Percentiles rank a stretch among this genome's conserved stretches.
These are phyloP conservation scores for Philereme vetulata DNA, from an alignment of 2,888 invertebrate species.

Conservation along the genomic window DNA sequence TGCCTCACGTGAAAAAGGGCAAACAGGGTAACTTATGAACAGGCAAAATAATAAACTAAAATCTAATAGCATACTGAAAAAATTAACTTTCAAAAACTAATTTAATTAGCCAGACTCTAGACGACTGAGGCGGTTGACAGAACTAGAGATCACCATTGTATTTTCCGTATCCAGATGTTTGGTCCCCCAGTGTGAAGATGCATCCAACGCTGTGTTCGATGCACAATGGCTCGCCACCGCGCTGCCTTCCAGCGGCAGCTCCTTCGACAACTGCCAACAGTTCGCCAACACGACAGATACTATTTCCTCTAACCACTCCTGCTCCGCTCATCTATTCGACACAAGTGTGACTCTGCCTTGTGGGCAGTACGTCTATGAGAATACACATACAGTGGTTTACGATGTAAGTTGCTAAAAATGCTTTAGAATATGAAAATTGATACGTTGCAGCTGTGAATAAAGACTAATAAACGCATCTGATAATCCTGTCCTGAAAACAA, in stretches of 20 bases:
- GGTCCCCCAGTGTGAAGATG: constrained; percentile 60
- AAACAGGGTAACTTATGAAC: too few species aligned
- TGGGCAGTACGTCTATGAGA: constrained; percentile 60
- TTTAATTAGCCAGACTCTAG: too few species aligned
- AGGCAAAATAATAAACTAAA: too few species aligned
- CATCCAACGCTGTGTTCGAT: constrained; percentile 46
- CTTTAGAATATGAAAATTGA: too few species aligned
- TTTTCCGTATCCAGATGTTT: constrained; percentile 48
- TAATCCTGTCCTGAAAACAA: too few species aligned
- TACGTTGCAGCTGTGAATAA: too few species aligned
- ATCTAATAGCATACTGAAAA: too few species aligned
- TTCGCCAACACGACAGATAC: constrained; percentile 47
- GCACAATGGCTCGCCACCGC: constrained; percentile 75
- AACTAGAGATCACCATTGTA: too few species aligned
- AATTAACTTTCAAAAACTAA: too few species aligned
- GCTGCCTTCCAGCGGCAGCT: constrained; percentile 55
- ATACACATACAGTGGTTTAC: constrained; percentile 49
- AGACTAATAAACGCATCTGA: too few species aligned
- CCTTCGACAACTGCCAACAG: constrained; percentile 73
- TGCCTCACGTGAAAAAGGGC: too few species aligned
- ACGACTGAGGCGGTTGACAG: too few species aligned
- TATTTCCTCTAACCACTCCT: constrained; percentile 35
- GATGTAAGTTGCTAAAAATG: constrained; percentile 20
- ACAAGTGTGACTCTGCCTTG: constrained; percentile 43
- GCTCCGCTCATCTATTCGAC: constrained; percentile 61